Evolutionary conservation across 2,888 invertebrate species (phyloP).

Genomic region (Crepidodera aurea): DNA sequence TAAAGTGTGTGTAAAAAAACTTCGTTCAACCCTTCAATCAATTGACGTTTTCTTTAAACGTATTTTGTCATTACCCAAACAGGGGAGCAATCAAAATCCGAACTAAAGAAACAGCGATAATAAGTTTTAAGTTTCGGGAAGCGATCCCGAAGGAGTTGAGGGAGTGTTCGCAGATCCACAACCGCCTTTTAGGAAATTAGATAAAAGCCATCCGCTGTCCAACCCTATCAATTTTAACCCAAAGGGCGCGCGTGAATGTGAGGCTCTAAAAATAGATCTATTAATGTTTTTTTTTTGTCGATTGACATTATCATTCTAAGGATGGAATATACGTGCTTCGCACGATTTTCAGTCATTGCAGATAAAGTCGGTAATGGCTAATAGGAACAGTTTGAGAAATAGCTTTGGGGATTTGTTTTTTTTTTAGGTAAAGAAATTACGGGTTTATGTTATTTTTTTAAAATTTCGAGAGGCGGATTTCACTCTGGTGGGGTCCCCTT

Average conservation of each 20-base stretch:
- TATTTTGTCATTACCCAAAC: no score
- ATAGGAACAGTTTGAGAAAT: no score
- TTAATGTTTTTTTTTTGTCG: constrained; percentile 8
- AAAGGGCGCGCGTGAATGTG: constrained; percentile 10
- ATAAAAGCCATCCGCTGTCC: constrained; percentile 39
- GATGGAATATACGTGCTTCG: neutral
- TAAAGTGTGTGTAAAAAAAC: no score
- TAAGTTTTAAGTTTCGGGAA: constrained; percentile 5
- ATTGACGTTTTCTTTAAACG: no score
- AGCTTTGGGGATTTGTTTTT: no score
- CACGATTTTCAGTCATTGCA: neutral
- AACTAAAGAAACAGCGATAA: constrained; percentile 5
- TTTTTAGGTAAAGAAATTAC: no score
- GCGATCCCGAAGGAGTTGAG: constrained; percentile 9
- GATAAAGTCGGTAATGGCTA: no score
- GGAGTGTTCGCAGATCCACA: constrained; percentile 11
- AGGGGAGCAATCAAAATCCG: neutral
- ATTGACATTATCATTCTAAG: neutral
- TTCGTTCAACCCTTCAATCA: no score
- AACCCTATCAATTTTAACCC: constrained; percentile 20
- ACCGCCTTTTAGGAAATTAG: constrained; percentile 39
- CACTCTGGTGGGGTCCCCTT: no score
- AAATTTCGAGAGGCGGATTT: no score
- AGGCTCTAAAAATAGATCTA: constrained; percentile 13
- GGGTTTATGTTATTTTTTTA: no score